Conservation (phyloP, 2,797 vertebrate genomes). For the Brachyrhaphis roseni region DNA sequence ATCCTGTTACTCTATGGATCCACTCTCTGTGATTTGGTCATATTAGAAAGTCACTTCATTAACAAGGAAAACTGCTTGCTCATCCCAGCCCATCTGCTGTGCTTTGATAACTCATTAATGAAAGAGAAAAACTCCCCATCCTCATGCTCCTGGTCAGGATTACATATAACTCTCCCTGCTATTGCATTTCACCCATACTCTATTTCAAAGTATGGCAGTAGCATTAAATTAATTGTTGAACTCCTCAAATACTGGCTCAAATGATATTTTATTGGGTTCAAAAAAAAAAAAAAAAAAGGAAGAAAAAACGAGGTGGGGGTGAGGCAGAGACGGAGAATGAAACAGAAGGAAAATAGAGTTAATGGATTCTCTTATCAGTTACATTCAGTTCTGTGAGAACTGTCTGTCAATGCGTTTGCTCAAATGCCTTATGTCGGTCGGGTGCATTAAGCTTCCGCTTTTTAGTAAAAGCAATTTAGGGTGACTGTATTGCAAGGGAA, state of each 20-base stretch:
- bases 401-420: conserved; percentile 73
- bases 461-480: conserved; percentile 78
- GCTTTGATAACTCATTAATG: conserved; percentile 85
- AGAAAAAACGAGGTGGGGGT: conserved; percentile 26
- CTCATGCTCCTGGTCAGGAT: conserved; percentile 76
- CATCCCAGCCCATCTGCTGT: conserved; percentile 78
- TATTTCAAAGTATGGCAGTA: conserved; percentile 66
- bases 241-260: conserved; percentile 63
- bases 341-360: conserved; percentile 71
- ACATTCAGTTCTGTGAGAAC: conserved; percentile 73
- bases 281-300: conserved; percentile 13
- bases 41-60: conserved; percentile 80
- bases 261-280: conserved; percentile 64
- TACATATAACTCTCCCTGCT: conserved; percentile 65
- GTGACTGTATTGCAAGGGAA: conserved; percentile 63
- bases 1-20: conserved; percentile 61
- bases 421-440: conserved; percentile 69
- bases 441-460: conserved; percentile 70
- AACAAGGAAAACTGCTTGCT: conserved; percentile 75
- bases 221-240: conserved; percentile 72
- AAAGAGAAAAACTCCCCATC: conserved; percentile 71
- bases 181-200: conserved; percentile 74
- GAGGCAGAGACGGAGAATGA: conserved; percentile 52
- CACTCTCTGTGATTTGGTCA: conserved; percentile 66
- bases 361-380: conserved; percentile 80